A percentile compares a stretch with the other conserved stretches of the same genome.
Evolutionary conservation across 2,113 vertebrate species (phyloP).

Genomic region (Amphiprion ocellaris): DNA sequence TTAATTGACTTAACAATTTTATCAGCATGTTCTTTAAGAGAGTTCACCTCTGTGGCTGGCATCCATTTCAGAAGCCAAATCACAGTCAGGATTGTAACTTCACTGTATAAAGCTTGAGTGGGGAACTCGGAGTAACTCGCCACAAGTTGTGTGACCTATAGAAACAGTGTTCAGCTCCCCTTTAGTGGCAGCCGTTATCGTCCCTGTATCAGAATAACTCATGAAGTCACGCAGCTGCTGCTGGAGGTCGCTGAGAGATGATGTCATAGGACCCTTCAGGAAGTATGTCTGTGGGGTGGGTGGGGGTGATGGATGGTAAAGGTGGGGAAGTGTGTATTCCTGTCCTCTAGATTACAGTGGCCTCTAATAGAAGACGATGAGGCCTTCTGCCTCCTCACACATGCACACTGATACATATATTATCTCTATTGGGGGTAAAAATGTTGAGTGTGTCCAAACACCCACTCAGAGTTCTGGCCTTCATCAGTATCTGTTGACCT

Average conservation of each 20-base stretch:
- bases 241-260: constrained; percentile 62
- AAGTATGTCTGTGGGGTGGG: constrained; percentile 12
- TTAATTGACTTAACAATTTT: no score
- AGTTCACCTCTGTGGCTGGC: no score
- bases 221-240: constrained; percentile 59
- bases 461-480: constrained; percentile 34
- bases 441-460: constrained; percentile 51
- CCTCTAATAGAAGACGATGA: constrained; percentile 48
- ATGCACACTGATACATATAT: constrained; percentile 23
- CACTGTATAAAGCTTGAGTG: no score
- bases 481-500: constrained; percentile 57
- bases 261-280: constrained; percentile 70
- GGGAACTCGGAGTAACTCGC: no score
- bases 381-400: constrained; percentile 17
- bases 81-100: no score
- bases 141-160: not conserved
- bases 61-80: no score
- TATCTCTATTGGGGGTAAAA: constrained; percentile 45
- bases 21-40: no score
- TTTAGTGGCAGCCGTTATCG: not conserved
- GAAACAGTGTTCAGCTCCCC: not conserved
- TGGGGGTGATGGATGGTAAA: not conserved
- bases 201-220: constrained; percentile 53
- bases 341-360: constrained; percentile 42
- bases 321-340: constrained; percentile 36